Conservation (phyloP, 2,113 vertebrate genomes). For the Scopus umbretta region DNA sequence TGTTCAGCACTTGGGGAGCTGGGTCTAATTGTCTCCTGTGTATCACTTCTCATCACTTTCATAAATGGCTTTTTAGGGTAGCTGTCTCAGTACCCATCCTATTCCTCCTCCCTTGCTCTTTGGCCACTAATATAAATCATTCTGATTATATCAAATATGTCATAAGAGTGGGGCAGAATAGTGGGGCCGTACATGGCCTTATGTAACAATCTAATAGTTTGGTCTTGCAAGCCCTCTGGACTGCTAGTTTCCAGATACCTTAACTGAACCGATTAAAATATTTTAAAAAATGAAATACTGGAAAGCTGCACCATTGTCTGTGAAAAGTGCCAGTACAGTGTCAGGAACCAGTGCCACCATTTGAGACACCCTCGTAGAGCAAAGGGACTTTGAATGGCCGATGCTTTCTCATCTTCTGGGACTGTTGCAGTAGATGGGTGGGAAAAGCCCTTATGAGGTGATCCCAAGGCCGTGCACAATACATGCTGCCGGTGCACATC, state of each 20-base stretch:
- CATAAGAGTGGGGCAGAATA: background rate
- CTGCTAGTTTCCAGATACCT: background rate
- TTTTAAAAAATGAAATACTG: fast-evolving
- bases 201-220: background rate
- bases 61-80: background rate
- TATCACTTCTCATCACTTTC: background rate
- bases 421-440: fast-evolving
- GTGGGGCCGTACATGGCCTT: fast-evolving
- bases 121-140: background rate
- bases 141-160: too few species aligned
- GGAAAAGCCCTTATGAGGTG: background rate
- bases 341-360: fast-evolving
- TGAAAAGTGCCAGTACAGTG: background rate
- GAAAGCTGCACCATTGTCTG: background rate
- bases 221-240: background rate
- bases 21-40: background rate
- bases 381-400: background rate
- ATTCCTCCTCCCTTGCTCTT: background rate
- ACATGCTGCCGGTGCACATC: background rate
- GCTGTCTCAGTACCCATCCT: background rate
- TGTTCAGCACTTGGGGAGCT: background rate
- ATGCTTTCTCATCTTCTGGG: background rate
- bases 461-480: background rate
- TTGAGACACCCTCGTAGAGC: background rate
- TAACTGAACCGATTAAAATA: background rate